phyloP scores from a whole-genome alignment of 2,888 invertebrate genomes.

The Gandaritis pyraliata region DNA sequence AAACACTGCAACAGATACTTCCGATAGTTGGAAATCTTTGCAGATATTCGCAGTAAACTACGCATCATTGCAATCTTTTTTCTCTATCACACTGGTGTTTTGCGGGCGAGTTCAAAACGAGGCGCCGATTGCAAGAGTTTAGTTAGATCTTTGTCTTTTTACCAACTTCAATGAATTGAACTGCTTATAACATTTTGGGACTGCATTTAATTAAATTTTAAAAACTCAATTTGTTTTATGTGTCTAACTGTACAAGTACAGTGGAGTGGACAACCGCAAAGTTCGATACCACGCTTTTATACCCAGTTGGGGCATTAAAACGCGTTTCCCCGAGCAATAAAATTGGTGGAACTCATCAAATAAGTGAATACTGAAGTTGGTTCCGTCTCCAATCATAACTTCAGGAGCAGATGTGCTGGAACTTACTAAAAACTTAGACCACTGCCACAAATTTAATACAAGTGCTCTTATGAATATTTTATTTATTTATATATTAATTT shows the following conservation, averaged over 20 bases:
- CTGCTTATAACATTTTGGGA: too few relatives aligned
- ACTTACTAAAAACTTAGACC: conserved; percentile 53
- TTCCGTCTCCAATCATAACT: conserved; percentile 49
- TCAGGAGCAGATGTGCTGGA: conserved; percentile 46
- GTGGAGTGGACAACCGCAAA: neutral
- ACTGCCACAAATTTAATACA: conserved; percentile 6
- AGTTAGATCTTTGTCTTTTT: too few relatives aligned
- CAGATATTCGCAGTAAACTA: too few relatives aligned
- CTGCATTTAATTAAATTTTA: too few relatives aligned
- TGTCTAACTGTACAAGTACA: too few relatives aligned
- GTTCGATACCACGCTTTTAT: neutral
- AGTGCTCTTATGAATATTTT: neutral
- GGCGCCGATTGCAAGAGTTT: too few relatives aligned
- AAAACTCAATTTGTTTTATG: too few relatives aligned
- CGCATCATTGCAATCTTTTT: too few relatives aligned
- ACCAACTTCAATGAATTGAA: too few relatives aligned
- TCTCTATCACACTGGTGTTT: too few relatives aligned
- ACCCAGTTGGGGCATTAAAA: conserved; percentile 1
- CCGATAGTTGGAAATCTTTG: neutral
- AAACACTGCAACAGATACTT: conserved; percentile 16
- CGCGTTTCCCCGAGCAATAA: conserved; percentile 29
- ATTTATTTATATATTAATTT: too few relatives aligned
- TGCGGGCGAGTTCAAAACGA: too few relatives aligned
- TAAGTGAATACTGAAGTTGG: conserved; percentile 45
- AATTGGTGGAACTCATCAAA: conserved; percentile 39